These are phyloP conservation scores for Sussaba pulchella DNA, from an alignment of 2,888 invertebrate genomes.

Conservation along the genomic window DNA sequence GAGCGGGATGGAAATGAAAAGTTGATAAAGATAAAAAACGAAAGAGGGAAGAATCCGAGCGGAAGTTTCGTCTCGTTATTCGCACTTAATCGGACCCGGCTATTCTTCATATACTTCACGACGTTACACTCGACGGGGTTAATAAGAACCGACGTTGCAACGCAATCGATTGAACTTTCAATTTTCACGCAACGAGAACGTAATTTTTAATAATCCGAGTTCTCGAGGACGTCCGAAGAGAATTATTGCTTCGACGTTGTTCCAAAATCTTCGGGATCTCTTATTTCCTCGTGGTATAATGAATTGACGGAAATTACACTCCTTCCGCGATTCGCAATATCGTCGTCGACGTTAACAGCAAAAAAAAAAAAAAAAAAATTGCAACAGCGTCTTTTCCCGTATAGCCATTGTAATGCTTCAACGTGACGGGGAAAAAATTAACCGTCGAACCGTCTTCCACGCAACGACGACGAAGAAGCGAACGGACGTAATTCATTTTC, in stretches of 20 bases:
- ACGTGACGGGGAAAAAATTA: not conserved
- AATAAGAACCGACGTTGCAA: slow-evolving; percentile 62
- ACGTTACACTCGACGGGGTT: slow-evolving; percentile 62
- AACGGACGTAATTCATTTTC: too few relatives aligned
- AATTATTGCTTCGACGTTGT: slow-evolving; percentile 50
- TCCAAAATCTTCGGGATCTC: slow-evolving; percentile 6
- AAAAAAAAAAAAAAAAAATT: too few relatives aligned
- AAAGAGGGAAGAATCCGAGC: slow-evolving; percentile 18
- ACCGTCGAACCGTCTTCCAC: not conserved
- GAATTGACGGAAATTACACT: slow-evolving; percentile 46
- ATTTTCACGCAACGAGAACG: slow-evolving; percentile 60
- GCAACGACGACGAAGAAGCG: not conserved
- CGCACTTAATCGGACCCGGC: slow-evolving; percentile 60
- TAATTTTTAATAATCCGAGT: slow-evolving; percentile 67
- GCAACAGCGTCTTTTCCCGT: not conserved
- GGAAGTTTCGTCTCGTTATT: slow-evolving; percentile 59
- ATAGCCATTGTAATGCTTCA: not conserved
- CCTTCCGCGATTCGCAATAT: slow-evolving; percentile 20
- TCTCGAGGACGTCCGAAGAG: slow-evolving; percentile 21
- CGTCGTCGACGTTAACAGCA: not conserved
- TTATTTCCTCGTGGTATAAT: slow-evolving; percentile 29
- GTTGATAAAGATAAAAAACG: slow-evolving; percentile 3
- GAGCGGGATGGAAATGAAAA: not conserved
- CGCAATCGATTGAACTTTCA: slow-evolving; percentile 66
- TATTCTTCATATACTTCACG: slow-evolving; percentile 67